Evolutionary conservation across 2,888 invertebrate genomes (phyloP), one percentile per base, ranked within the genome.

Genomic region (Epinotia demarniana): DNA sequence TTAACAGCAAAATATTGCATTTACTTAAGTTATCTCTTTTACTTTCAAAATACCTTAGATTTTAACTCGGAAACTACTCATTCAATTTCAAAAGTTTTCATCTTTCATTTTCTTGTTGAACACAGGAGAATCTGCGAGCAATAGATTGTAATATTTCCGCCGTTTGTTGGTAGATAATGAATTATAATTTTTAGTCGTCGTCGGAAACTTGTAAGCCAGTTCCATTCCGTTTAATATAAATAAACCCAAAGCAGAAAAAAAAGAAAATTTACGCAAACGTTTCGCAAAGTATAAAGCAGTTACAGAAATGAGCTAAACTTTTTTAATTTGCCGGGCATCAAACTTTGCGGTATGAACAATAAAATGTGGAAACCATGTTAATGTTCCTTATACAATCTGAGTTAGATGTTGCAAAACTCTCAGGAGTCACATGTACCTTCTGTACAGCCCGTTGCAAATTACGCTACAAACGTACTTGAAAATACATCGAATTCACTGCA

Each of bases 331-430:
- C 61, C n/a, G 27, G 66, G 39, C 53, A 49, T 75, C 71, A 72
- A 75, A 75, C 46, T 75, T 75, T 75, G 72, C 67, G 75, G 75
- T 39, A 63, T 53, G 58, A 66, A 75, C 75, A 75, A 66, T 75
- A 75, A 75, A 75, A 75, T 75, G 70, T 66, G 70, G 75, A 71
- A 75, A 66, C 70, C 75, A 75, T 71, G 75, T 66, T 75, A 71
- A 75, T 71, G 64, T 53, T 75, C 71, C 64, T 75, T 71, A 66
- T 53, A 61, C 23, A 66, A 64, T 60, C 27, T 75, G 53, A 55
- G 71, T 55, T 55, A 46, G 61, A 23, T 43, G 39, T 43, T 63
- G 4, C 27, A 16, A 27, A 43, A n/a, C 5, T 63, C 43, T 43
- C 61, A 61, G 61, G 33, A 61, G 33, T 33, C 27, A 33, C n/a